Base-by-base conservation (phyloP, 2,797 vertebrate species). In the Cynopterus sphinx region DNA sequence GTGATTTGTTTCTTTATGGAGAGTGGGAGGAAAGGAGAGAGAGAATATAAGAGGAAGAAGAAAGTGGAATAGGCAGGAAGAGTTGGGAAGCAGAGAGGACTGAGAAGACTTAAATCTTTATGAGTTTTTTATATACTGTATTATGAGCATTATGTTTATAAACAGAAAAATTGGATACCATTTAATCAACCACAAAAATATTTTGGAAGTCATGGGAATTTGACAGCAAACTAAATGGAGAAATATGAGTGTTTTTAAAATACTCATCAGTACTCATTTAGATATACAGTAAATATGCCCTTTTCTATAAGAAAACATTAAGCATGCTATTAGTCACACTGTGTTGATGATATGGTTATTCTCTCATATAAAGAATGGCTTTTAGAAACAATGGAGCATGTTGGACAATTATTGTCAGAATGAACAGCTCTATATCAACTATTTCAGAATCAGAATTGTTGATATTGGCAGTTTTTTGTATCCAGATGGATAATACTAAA, bases 401-500 rank as follows among this genome's bases (percentile, higher is more conserved):
- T 86, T 53, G 28, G 13, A 33, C 61, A 93, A 10, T 91, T 86
- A 33, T 57, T 86, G 39, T 51, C 59, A 84, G 46, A 79, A 93
- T 71, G n/a, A 87, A 46, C 17, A 91, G 22, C 5, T 89, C 26
- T 24, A 15, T 46, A 78, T 49, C 53, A 84, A 53, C 9, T 73
- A 70, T 63, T 70, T 71, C 9, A 70, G 73, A 61, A 81, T 63
- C 53, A 87, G 41, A 79, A 65, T 71, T 83, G 19, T 90, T 93
- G 55, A 77, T 41, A 68, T 24, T 92, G 55, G 61, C 81, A 87
- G 22, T 12, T 36, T 86, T 87, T 89, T 79, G 24, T 9, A 77
- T 74, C 36, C 67, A 92, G 49, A 96, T 89, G 59, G 61, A 65
- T 93, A 91, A 82, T 70, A 77, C 4, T 33, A 57, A 87, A 70